Evolutionary conservation across 2,888 invertebrate species (phyloP).

Genomic region (Oasisia sp.): DNA sequence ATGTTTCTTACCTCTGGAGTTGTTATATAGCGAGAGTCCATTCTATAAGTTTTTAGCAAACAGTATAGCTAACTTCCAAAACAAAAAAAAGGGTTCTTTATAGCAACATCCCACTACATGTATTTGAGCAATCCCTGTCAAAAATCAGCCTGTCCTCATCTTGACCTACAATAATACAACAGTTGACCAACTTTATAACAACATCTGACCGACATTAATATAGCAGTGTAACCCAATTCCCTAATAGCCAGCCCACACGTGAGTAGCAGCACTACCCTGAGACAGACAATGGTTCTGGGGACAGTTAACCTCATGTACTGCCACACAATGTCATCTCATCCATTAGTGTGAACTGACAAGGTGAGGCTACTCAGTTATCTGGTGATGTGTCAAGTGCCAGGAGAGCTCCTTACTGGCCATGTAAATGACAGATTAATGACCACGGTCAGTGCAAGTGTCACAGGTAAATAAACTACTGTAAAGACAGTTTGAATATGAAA

Average conservation of each 20-base stretch:
- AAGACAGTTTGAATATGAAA: too few relatives aligned
- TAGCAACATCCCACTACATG: too few relatives aligned
- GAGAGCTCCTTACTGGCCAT: neutral
- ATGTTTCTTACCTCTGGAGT: conserved; percentile 28
- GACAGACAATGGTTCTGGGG: neutral
- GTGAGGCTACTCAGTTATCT: neutral
- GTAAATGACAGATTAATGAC: neutral
- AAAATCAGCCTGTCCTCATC: neutral
- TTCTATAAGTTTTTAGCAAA: too few relatives aligned
- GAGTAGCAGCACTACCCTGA: neutral
- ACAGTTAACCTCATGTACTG: neutral
- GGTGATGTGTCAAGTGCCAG: neutral
- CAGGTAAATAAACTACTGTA: neutral
- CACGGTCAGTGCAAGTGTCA: neutral
- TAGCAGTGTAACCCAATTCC: neutral
- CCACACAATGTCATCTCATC: neutral
- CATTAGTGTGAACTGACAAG: neutral
- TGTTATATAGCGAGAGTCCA: neutral
- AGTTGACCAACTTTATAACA: too few relatives aligned
- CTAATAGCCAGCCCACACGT: neutral
- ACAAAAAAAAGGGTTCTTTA: too few relatives aligned
- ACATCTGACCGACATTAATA: neutral
- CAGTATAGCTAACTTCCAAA: too few relatives aligned
- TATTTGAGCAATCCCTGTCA: neutral
- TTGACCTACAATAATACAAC: neutral